Percentiles rank a stretch among this genome's conserved stretches.
Conservation (phyloP, 2,797 vertebrate species). For the Babyrousa celebensis region DNA sequence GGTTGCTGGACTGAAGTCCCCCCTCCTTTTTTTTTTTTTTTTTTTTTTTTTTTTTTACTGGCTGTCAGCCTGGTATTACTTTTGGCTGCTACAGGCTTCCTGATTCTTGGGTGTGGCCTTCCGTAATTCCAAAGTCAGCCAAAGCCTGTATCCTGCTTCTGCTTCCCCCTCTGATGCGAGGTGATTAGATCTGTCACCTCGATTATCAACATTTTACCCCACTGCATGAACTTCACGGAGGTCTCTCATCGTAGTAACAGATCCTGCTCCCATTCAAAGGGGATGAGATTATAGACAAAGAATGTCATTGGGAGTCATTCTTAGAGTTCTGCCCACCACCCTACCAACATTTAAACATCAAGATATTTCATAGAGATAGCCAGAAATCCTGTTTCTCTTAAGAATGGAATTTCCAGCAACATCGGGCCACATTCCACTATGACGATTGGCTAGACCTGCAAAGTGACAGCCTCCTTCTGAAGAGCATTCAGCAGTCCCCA, state of each 20-base stretch:
- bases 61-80: too few relatives aligned
- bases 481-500: neutral
- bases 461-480: neutral
- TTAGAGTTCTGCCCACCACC: neutral
- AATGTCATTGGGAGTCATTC: neutral
- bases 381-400: neutral
- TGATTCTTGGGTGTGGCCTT: neutral
- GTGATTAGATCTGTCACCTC: neutral
- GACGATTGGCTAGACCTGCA: neutral
- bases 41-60: neutral
- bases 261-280: neutral
- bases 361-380: neutral
- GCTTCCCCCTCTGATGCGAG: neutral
- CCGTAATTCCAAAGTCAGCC: neutral
- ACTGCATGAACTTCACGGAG: neutral
- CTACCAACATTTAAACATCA: constrained; percentile 13
- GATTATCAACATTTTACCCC: neutral
- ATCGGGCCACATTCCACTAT: neutral
- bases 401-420: neutral
- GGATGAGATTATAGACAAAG: neutral
- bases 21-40: neutral
- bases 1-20: neutral
- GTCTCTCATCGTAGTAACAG: neutral
- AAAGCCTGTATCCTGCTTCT: neutral
- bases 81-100: neutral